A percentile compares a stretch with the other conserved stretches of the same genome.
Conservation (phyloP, 2,113 vertebrate genomes). For the Ibidorhyncha struthersii region DNA sequence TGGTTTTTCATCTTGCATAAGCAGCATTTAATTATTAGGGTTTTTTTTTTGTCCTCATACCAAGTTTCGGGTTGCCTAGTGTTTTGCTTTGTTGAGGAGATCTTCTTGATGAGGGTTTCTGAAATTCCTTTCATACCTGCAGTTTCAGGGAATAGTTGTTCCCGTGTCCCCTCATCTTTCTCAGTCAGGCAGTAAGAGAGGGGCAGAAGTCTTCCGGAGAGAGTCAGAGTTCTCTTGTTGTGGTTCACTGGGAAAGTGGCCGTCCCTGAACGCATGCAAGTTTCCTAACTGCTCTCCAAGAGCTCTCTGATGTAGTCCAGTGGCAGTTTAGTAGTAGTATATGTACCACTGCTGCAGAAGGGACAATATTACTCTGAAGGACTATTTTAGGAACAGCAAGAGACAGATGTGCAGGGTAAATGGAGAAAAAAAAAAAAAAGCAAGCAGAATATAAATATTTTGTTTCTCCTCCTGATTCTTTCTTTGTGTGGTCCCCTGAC, state of each 20-base stretch:
- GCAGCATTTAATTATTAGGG: constrained; percentile 43
- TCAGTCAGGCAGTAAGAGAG: background rate
- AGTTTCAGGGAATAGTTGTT: background rate
- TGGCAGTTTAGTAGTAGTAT: background rate
- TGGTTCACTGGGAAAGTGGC: background rate
- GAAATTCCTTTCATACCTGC: constrained; percentile 32
- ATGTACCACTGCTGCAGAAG: background rate
- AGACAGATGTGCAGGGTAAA: constrained; percentile 13
- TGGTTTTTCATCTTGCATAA: constrained; percentile 10
- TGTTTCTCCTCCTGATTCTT: constrained; percentile 14
- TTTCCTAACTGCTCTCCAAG: background rate
- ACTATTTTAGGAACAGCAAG: background rate
- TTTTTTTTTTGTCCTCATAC: background rate
- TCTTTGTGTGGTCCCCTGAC: constrained; percentile 48
- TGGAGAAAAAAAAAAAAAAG: constrained; percentile 27
- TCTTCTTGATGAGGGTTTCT: constrained; percentile 24
- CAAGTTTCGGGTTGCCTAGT: background rate
- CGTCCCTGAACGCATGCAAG: background rate
- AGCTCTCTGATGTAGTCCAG: background rate
- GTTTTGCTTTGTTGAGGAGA: constrained; percentile 7
- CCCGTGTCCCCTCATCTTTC: background rate
- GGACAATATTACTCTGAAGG: background rate
- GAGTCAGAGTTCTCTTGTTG: background rate
- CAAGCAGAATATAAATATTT: constrained; percentile 40
- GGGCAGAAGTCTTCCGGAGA: background rate